These are phyloP conservation scores for Psococerastis gibbosa DNA, from an alignment of 2,888 invertebrate genomes.

Conservation along the genomic window DNA sequence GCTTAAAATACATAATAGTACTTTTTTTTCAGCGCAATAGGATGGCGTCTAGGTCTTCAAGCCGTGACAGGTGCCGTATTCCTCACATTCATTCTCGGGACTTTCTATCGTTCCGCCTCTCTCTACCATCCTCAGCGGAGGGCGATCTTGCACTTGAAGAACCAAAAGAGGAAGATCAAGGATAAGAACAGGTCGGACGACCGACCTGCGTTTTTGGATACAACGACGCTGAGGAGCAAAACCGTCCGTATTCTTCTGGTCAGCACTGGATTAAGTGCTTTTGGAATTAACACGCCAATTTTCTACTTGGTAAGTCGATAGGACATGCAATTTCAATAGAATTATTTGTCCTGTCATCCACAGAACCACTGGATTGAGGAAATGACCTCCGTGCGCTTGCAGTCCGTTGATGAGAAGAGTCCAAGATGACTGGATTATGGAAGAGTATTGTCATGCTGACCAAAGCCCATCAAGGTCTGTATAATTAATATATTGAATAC, in stretches of 20 bases:
- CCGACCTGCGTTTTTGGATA: slow-evolving; percentile 69
- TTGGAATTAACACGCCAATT: slow-evolving; percentile 72
- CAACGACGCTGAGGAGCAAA: slow-evolving; percentile 64
- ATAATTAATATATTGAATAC: no score
- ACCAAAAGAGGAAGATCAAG: slow-evolving; percentile 68
- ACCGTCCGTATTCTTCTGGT: slow-evolving; percentile 64
- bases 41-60: slow-evolving; percentile 65
- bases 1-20: no score
- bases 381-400: no score
- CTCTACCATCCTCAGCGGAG: slow-evolving; percentile 73
- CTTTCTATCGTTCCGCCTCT: slow-evolving; percentile 73
- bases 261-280: slow-evolving; percentile 58
- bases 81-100: slow-evolving; percentile 65
- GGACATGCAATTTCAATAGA: not conserved
- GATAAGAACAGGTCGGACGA: slow-evolving; percentile 48
- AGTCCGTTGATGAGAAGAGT: no score
- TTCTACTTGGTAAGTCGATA: slow-evolving; percentile 43
- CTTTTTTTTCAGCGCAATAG: slow-evolving; percentile 18
- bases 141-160: slow-evolving; percentile 74
- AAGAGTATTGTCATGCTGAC: no score
- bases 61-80: slow-evolving; percentile 67
- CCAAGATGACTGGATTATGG: no score
- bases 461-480: no score
- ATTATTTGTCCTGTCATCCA: no score
- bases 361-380: no score